Base-by-base conservation (phyloP, 2,888 invertebrate genomes). In the Halocaridina rubra region DNA sequence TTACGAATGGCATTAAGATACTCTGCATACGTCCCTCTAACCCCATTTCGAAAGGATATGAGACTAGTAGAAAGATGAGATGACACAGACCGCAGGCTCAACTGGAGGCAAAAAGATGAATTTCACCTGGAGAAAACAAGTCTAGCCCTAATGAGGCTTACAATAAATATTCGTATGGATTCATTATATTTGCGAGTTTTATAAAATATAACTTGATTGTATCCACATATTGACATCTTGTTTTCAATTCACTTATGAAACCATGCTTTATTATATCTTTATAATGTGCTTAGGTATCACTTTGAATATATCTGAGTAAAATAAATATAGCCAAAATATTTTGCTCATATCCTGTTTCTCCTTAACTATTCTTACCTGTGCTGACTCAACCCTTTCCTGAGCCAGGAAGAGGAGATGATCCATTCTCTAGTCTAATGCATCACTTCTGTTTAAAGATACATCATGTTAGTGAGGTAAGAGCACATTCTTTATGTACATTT, bases 371-470 rank as follows among this genome's bases (percentile, higher is more conserved):
- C 64, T 80, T 72, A 82, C 87, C 82, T 85, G 85, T 30, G 76
- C 61, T 22, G 82, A 82, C 72, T 87, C 87, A 29, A 61, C 39
- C 59, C 85, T 79, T 57, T 87, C 87, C 77, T 87, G 87, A 64
- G 85, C 87, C 29, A 87, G 59, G 64, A 87, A 87, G 33, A 87
- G 61, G 32, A 87, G 75, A 72, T 87, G 85, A 78, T 87, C 85
- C 87, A 87, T 87, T 57, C 74, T 53, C 16, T 53, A 53, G 19
- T n/a, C 4, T 3, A 53, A n/a, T n/a, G 4, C 53, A 53, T 53
- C 4, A 3, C 16, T 10, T 3, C 7, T 53, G 53, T 2, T n/a
- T 4, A 53, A 53, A 3, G 0, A 53, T 3, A n/a, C 16, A 13
- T n/a, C 19, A 5, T 53, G 16, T 16, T n/a, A 19, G n/a, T n/a